Conservation (phyloP, 2,888 invertebrate species). For the Dusona sp. region DNA sequence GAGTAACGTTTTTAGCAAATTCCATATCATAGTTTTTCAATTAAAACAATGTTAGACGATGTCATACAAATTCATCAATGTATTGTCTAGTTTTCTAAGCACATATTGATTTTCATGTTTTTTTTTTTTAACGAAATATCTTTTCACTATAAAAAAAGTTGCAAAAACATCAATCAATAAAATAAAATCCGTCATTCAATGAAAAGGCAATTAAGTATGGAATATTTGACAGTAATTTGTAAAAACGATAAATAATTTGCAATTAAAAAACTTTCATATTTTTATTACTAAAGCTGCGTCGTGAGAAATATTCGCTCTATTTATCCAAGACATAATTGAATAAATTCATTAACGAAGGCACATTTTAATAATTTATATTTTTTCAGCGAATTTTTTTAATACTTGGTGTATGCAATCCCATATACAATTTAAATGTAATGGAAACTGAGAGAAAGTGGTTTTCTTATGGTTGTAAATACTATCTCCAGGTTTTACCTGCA, state of each 20-base stretch:
- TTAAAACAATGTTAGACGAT: not conserved
- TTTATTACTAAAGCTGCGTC: not conserved
- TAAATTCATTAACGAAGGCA: not conserved
- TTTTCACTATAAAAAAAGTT: not conserved
- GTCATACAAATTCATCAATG: not conserved
- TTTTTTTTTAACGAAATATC: not conserved
- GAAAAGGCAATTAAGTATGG: not conserved
- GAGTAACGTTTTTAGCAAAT: not conserved
- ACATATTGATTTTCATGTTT: not conserved
- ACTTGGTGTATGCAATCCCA: not conserved
- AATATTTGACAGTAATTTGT: not conserved
- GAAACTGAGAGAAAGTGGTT: not conserved
- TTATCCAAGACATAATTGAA: not conserved
- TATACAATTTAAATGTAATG: not conserved
- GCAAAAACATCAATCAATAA: not conserved
- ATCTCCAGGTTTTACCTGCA: not conserved
- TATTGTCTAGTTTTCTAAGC: not conserved
- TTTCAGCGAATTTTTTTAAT: not conserved
- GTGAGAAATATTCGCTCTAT: not conserved
- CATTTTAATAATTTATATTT: not conserved
- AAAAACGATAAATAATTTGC: not conserved
- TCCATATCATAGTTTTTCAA: not conserved
- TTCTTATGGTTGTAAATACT: not conserved
- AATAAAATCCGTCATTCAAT: not conserved
- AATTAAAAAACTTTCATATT: not conserved